Evolutionary conservation across 2,113 vertebrate species (phyloP), one percentile per base, ranked within the genome.

Genomic region (Callorhinus ursinus): DNA sequence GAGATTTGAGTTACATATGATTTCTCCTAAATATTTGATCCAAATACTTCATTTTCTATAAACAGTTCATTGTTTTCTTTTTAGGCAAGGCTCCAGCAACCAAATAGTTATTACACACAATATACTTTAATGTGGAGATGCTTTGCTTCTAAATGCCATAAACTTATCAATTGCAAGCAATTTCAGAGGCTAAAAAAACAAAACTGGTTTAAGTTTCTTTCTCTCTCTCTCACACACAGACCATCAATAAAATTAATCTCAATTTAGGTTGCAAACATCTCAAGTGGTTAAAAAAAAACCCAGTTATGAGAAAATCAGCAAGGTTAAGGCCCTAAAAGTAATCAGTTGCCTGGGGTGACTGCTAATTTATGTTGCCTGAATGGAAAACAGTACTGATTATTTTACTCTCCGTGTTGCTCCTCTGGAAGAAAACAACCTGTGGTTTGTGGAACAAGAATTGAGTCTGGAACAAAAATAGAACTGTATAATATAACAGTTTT

Each of bases 401-500:
- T 92, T 94, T 81, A 95, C 39, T 76, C 80, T 93, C 71, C 24
- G 2, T 49, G 81, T 51, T 92, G 46, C 22, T 84, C 46, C 36
- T 95, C 57, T 93, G 46, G 46, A 65, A 90, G 67, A 93, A 82
- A 81, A 88, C 33, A n/a, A 87, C 81, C 18, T 67, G 31, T 80
- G 71, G 71, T 72, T 69, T 95, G 69, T 81, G 65, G 80, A 24
- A 96, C 76, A 95, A 82, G 83, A 72, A 71, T 72, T 92, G 83
- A 92, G 22, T 80, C 53, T 85, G 83, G 39, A 91, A 63, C 96
- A 95, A 96, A 98, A 98, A 95, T 71, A 96, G 89, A 96, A 76
- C 36, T 67, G 22, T 81, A 5, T 86, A 82, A 55, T 76, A 19
- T 22, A 94, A 72, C 72, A 69, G 26, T 80, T 96, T 92, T 93